These are phyloP conservation scores for Anas capensis DNA, from an alignment of 2,797 vertebrate genomes.

Conservation along the genomic window DNA sequence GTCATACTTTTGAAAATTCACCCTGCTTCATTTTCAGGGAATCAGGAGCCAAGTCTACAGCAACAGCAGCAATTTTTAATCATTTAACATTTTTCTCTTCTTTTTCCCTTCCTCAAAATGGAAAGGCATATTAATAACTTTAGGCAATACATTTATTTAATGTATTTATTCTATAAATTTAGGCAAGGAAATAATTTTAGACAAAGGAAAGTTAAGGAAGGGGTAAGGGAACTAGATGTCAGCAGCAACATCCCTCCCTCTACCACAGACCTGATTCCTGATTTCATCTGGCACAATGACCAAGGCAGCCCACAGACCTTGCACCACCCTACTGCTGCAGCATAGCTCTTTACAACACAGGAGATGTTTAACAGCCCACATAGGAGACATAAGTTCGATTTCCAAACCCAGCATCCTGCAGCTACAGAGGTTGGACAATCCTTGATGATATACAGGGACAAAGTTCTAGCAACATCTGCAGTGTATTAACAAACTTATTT, in stretches of 20 bases:
- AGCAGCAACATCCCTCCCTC: neutral
- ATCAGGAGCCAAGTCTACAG: neutral
- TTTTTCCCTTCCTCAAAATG: rapidly evolving
- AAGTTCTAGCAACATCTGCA: neutral
- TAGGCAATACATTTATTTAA: neutral
- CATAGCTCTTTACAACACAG: neutral
- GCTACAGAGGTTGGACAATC: neutral
- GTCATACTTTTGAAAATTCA: neutral
- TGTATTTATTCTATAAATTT: neutral
- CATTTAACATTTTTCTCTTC: neutral
- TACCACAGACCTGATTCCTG: rapidly evolving
- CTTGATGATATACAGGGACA: neutral
- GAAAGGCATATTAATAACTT: neutral
- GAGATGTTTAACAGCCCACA: rapidly evolving
- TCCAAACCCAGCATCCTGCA: neutral
- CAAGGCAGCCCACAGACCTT: neutral
- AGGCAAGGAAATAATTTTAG: neutral
- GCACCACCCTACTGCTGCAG: rapidly evolving
- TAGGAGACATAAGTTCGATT: neutral
- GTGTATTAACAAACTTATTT: neutral
- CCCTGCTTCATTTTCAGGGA: neutral
- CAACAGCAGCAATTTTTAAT: neutral
- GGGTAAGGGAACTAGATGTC: neutral
- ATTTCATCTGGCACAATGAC: rapidly evolving
- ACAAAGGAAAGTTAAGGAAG: neutral